Conservation (phyloP, 2,113 vertebrate genomes). For the Maylandia zebra region DNA sequence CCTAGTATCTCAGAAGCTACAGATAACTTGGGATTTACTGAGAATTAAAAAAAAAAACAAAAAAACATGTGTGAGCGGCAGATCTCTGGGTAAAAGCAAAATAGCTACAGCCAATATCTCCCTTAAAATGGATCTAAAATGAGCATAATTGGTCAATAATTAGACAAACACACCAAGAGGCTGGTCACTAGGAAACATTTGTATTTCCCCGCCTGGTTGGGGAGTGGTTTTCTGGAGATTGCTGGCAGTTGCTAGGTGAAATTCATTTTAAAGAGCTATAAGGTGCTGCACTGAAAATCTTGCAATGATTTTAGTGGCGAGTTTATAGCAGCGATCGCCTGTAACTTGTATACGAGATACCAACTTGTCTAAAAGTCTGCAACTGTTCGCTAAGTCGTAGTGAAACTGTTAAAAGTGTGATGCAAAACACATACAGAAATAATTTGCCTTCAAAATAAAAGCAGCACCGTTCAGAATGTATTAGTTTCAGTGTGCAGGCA, state of each 20-base stretch:
- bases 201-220: background rate
- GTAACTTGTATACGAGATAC: background rate
- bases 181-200: background rate
- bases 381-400: background rate
- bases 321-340: rapidly evolving
- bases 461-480: background rate
- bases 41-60: background rate
- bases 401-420: background rate
- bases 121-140: background rate
- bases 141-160: background rate
- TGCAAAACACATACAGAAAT: background rate
- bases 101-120: background rate
- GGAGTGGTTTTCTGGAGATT: background rate
- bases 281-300: background rate
- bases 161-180: background rate
- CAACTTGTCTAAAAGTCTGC: background rate
- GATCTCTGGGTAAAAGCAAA: background rate
- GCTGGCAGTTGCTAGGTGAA: background rate
- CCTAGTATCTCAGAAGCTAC: background rate
- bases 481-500: background rate
- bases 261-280: background rate
- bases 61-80: background rate
- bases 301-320: background rate
- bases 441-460: background rate
- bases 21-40: background rate